Percentiles rank a stretch among this genome's conserved stretches.
Conservation (phyloP, 1,140 invertebrate genomes). For the Tetramorium simillimum region DNA sequence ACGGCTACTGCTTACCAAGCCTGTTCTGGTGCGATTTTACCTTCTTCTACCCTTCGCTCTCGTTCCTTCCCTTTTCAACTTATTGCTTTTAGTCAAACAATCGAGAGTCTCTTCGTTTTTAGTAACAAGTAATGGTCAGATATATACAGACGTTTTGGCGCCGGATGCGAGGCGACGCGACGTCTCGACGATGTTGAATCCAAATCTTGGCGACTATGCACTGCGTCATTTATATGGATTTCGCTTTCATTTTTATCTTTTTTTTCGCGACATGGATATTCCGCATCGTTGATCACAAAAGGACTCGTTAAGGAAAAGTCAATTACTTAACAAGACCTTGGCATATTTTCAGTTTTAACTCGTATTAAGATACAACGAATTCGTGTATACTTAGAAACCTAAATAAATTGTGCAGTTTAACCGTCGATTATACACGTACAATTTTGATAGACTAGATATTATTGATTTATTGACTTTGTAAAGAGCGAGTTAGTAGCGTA, state of each 20-base stretch:
- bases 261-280: constrained; percentile 11
- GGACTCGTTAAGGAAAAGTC: constrained; percentile 19
- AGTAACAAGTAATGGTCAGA: constrained; percentile 23
- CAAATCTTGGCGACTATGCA: constrained; percentile 43
- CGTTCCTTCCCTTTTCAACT: constrained; percentile 1
- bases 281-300: constrained; percentile 27
- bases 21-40: constrained; percentile 29
- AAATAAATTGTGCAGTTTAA: background rate
- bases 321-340: constrained; percentile 44
- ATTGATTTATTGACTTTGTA: background rate
- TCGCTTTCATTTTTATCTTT: constrained; percentile 50
- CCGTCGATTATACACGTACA: background rate
- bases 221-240: constrained; percentile 42
- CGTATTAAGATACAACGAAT: background rate
- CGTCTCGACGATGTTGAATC: constrained; percentile 51
- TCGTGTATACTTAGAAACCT: background rate
- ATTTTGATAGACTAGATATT: background rate
- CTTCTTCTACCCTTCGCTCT: constrained; percentile 37
- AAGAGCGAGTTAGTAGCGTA: background rate
- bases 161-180: constrained; percentile 47
- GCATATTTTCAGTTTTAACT: constrained; percentile 10
- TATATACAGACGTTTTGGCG: constrained; percentile 51
- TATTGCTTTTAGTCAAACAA: constrained; percentile 32
- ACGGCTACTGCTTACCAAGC: constrained; percentile 19
- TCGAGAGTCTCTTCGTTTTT: constrained; percentile 20